phyloP scores from a whole-genome alignment of 2,888 invertebrate species.

The Mesorhabditis spiculigera region DNA sequence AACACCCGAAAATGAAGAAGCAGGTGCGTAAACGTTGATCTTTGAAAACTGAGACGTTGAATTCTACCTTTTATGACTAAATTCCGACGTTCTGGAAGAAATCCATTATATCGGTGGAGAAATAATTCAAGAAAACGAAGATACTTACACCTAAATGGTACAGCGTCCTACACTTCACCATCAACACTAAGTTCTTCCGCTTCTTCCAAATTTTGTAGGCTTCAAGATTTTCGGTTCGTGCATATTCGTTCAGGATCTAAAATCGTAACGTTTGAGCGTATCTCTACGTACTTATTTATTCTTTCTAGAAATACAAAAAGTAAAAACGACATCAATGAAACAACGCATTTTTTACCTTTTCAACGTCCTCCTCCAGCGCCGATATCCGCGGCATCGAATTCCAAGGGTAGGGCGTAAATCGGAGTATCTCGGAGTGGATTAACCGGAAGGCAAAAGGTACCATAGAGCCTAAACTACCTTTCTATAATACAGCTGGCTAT shows the following conservation, averaged over 20 bases:
- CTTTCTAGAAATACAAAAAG: too few species aligned
- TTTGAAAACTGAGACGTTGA: too few species aligned
- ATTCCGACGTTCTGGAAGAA: too few species aligned
- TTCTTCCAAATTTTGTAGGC: not conserved
- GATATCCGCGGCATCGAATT: not conserved
- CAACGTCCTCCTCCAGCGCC: not conserved
- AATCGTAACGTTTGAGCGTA: not conserved
- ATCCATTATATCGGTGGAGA: too few species aligned
- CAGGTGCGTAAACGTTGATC: too few species aligned
- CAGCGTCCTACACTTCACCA: not conserved
- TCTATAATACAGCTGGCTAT: too few species aligned
- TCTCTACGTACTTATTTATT: too few species aligned
- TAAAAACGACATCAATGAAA: not conserved
- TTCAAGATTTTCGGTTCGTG: not conserved
- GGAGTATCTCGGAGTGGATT: slow-evolving; percentile 81
- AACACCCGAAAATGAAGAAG: too few species aligned
- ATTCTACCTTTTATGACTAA: too few species aligned
- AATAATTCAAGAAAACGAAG: too few species aligned
- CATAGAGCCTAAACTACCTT: slow-evolving; percentile 83
- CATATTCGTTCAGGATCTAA: not conserved
- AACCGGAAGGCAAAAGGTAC: slow-evolving; percentile 87
- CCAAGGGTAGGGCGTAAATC: slow-evolving; percentile 64
- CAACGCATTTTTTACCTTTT: too few species aligned
- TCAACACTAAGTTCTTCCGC: not conserved
- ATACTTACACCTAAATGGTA: not conserved